Evolutionary conservation across 2,888 invertebrate genomes (phyloP).

Genomic region (Empis livida): DNA sequence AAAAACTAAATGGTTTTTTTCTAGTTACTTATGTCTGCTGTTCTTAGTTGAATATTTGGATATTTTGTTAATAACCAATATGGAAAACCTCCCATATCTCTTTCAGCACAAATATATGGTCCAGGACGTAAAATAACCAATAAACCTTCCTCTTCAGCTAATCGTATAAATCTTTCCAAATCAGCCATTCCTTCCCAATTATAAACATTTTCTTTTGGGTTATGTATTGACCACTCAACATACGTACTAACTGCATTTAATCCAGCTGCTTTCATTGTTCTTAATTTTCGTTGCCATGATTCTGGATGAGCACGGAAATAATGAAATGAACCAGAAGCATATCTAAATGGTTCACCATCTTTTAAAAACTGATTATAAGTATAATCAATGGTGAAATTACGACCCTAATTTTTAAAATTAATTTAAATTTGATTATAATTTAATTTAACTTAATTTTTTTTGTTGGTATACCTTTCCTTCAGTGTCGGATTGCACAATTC

Average conservation of each 20-base stretch:
- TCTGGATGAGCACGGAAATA: constrained; percentile 69
- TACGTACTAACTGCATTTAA: constrained; percentile 75
- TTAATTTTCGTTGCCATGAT: constrained; percentile 61
- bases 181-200: constrained; percentile 55
- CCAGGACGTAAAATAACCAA: constrained; percentile 72
- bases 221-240: constrained; percentile 83
- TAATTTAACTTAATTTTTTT: too few relatives aligned
- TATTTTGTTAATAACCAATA: constrained; percentile 57
- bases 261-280: constrained; percentile 61
- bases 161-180: constrained; percentile 52
- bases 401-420: too few relatives aligned
- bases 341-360: constrained; percentile 57
- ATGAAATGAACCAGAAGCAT: constrained; percentile 71
- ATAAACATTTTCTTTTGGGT: constrained; percentile 56
- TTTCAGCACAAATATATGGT: constrained; percentile 86
- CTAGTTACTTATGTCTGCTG: constrained; percentile 46
- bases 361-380: constrained; percentile 50
- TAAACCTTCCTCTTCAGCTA: constrained; percentile 64
- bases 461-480: too few relatives aligned
- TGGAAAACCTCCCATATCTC: constrained; percentile 71
- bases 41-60: constrained; percentile 50
- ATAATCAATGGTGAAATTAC: constrained; percentile 38
- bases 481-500: too few relatives aligned
- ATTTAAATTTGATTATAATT: too few relatives aligned
- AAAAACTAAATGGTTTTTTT: neutral